Evolutionary conservation across 2,888 invertebrate genomes (phyloP), one percentile per base, ranked within the genome.

Genomic region (Endotricha flammealis): DNA sequence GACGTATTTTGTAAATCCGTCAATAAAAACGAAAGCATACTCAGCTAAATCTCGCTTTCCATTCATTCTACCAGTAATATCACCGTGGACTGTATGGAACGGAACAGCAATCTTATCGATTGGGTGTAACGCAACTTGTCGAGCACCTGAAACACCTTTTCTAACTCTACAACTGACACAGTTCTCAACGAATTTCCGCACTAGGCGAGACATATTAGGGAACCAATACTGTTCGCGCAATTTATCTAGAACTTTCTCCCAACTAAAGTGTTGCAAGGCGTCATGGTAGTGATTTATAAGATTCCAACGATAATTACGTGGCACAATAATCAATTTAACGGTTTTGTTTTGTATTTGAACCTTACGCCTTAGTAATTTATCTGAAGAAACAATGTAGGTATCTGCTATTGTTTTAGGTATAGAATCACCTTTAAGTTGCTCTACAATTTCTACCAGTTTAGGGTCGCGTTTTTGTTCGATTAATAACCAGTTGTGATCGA

Each of bases 161-260:
- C 10, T 24, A 16, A 16, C 16, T 16, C 16, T 16, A 43, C 41
- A 16, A 45, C 45, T 1, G 48, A 41, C 14, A 43, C n/a, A 40
- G 36, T 6, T 16, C 6, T 16, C 16, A 4, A 16, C 16, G 16
- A 16, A 16, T 16, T 36, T 46, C n/a, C 45, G 30, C 7, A 46
- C 38, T 4, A 36, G 23, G 10, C 16, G 11, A 0, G 42, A 28
- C 42, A 50, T 50, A 22, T 44, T 39, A 1, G 44, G 39, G 12
- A 50, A 48, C 42, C 48, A 44, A 16, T 38, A 49, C 12, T 44
- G 38, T 25, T 46, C 41, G 1, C 40, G n/a, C 29, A 46, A 11
- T 38, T 50, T 48, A 1, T n/a, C 29, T 1, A 38, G 12, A 7
- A 27, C 27, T n/a, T 38, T 38, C 14, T 32, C 29, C 14, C 29